These are phyloP conservation scores for Thera britannica DNA, from an alignment of 2,888 invertebrate genomes.

Conservation along the genomic window DNA sequence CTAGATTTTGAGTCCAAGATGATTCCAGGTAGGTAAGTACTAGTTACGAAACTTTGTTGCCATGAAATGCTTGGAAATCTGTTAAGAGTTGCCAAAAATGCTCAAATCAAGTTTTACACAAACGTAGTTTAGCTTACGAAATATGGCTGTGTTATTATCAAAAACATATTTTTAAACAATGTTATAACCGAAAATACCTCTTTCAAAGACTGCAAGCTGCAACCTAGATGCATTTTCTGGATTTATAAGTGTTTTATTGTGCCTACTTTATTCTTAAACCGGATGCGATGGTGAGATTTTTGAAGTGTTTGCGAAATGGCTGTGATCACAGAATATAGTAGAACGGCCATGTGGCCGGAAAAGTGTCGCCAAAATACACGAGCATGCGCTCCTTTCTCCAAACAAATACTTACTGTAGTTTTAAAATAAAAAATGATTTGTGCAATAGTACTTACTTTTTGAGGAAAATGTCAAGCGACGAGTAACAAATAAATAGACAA, in stretches of 20 bases:
- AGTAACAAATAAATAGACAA: too few species aligned
- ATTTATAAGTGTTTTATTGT: slow-evolving; percentile 29
- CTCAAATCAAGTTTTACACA: slow-evolving; percentile 11
- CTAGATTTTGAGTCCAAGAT: slow-evolving; percentile 4
- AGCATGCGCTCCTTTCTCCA: too few species aligned
- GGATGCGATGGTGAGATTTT: slow-evolving; percentile 9
- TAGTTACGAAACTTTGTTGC: slow-evolving; percentile 5
- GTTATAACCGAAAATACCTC: slow-evolving; percentile 81
- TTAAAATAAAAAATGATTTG: too few species aligned
- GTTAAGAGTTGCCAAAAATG: slow-evolving; percentile 8
- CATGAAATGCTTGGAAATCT: slow-evolving; percentile 4
- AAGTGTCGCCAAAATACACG: too few species aligned
- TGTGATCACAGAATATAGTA: slow-evolving; percentile 16
- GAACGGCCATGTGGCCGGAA: too few species aligned
- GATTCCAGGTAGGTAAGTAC: not conserved
- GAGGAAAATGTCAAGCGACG: too few species aligned
- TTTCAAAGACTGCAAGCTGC: slow-evolving; percentile 72
- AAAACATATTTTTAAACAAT: slow-evolving; percentile 71
- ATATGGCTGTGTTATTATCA: slow-evolving; percentile 83
- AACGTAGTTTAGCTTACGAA: slow-evolving; percentile 55
- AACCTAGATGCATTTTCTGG: slow-evolving; percentile 60
- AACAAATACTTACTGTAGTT: too few species aligned
- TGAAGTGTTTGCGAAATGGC: slow-evolving; percentile 27
- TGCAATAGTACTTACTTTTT: too few species aligned
- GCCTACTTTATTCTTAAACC: slow-evolving; percentile 5